Percentiles rank a stretch among this genome's conserved stretches.
phyloP scores from a whole-genome alignment of 2,888 invertebrate genomes.

The Cetonia aurata region DNA sequence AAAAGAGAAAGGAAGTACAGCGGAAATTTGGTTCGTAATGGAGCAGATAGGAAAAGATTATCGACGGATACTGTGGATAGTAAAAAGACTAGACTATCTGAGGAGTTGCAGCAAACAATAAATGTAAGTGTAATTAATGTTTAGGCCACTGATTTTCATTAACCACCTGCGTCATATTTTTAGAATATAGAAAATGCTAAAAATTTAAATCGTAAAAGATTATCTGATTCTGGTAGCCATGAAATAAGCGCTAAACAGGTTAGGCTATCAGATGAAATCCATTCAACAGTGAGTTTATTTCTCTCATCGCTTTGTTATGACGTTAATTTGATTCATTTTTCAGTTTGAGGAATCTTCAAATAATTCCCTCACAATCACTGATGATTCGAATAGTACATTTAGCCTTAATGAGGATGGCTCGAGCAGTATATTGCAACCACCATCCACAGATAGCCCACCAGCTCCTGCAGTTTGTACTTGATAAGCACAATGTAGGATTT shows the following conservation, averaged over 20 bases:
- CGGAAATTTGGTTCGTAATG: slow-evolving; percentile 52
- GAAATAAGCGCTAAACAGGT: slow-evolving; percentile 56
- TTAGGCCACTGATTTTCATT: background rate
- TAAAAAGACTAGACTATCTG: slow-evolving; percentile 52
- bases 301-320: background rate
- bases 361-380: slow-evolving; percentile 64
- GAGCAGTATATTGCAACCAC: slow-evolving; percentile 49
- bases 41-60: slow-evolving; percentile 52
- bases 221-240: slow-evolving; percentile 53
- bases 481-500: slow-evolving; percentile 50
- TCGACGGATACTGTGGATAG: slow-evolving; percentile 51
- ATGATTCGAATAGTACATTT: slow-evolving; percentile 67
- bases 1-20: slow-evolving; percentile 80
- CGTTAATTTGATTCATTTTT: background rate
- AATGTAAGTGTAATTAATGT: slow-evolving; percentile 18
- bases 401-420: slow-evolving; percentile 59
- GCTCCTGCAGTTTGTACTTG: slow-evolving; percentile 62
- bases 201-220: slow-evolving; percentile 54
- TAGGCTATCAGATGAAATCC: slow-evolving; percentile 61
- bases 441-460: slow-evolving; percentile 52
- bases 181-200: slow-evolving; percentile 37
- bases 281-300: slow-evolving; percentile 53
- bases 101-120: slow-evolving; percentile 48
- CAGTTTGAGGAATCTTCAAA: slow-evolving; percentile 68
- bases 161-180: slow-evolving; percentile 2